Evolutionary conservation across 2,797 vertebrate species (phyloP).

Genomic region (Esox masquinongy): DNA sequence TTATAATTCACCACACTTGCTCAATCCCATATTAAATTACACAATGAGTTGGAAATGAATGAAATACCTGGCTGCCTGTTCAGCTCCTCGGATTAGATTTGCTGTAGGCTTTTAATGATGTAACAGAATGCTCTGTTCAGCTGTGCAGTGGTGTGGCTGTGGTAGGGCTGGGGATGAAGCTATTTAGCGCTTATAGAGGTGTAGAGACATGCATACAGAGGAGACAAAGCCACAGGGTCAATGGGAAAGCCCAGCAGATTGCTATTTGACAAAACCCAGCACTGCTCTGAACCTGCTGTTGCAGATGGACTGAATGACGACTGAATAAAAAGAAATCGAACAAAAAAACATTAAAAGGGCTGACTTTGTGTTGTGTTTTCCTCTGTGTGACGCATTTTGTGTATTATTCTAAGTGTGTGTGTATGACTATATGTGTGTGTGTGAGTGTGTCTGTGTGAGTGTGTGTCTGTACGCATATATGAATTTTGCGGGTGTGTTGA

Average conservation of each 20-base stretch:
- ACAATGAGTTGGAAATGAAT: not conserved
- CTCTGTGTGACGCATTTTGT: not conserved
- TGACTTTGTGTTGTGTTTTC: not conserved
- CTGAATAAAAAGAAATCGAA: not conserved
- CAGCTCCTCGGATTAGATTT: not conserved
- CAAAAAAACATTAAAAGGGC: not conserved
- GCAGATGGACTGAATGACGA: not conserved
- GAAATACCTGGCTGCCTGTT: not conserved
- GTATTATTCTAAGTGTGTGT: not conserved
- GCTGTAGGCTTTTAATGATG: not conserved
- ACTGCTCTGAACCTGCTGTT: not conserved
- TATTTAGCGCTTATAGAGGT: not conserved
- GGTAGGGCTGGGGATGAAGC: not conserved
- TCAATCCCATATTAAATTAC: not conserved
- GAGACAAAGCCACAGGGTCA: not conserved
- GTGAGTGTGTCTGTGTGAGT: conserved; percentile 4
- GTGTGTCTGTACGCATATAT: conserved; percentile 11
- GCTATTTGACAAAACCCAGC: not conserved
- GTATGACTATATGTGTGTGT: not conserved
- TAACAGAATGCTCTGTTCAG: not conserved
- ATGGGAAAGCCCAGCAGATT: not conserved
- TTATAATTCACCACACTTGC: not conserved
- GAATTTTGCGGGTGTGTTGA: conserved; percentile 31
- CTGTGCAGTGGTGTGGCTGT: not conserved
- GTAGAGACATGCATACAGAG: not conserved